Conservation (phyloP, 2,888 invertebrate species). For the Iphiclides podalirius region DNA sequence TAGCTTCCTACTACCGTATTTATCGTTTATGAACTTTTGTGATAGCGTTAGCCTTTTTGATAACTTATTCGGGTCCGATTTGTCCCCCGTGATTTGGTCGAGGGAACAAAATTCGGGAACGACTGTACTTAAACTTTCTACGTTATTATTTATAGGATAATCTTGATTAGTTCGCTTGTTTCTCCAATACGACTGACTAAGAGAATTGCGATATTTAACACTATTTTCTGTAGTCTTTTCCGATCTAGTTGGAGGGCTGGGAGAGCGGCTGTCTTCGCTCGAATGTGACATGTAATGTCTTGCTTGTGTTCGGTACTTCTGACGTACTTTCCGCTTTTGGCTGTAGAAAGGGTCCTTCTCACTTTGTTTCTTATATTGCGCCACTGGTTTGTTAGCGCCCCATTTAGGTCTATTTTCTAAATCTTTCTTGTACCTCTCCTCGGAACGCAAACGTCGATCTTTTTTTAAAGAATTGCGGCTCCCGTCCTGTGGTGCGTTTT, state of each 20-base stretch:
- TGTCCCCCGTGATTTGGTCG: conserved; percentile 63
- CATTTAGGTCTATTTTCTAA: conserved; percentile 85
- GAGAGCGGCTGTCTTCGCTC: conserved; percentile 82
- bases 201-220: conserved; percentile 63
- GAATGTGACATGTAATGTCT: conserved; percentile 79
- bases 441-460: conserved; percentile 74
- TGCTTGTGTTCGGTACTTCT: conserved; percentile 81
- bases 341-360: conserved; percentile 93
- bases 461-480: conserved; percentile 73
- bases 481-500: conserved; percentile 72
- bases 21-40: conserved; percentile 77
- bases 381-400: conserved; percentile 88
- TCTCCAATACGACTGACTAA: conserved; percentile 76
- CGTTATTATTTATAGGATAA: conserved; percentile 50
- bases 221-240: conserved; percentile 62
- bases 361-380: conserved; percentile 92
- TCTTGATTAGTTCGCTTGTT: conserved; percentile 69
- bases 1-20: conserved; percentile 73
- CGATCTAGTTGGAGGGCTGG: conserved; percentile 70
- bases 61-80: conserved; percentile 56
- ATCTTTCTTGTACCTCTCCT: conserved; percentile 77
- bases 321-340: conserved; percentile 83
- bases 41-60: conserved; percentile 69
- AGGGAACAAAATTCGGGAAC: conserved; percentile 74
- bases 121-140: conserved; percentile 57